Base-by-base conservation (phyloP, 1,140 invertebrate genomes). In the Drosophila bifasciata region DNA sequence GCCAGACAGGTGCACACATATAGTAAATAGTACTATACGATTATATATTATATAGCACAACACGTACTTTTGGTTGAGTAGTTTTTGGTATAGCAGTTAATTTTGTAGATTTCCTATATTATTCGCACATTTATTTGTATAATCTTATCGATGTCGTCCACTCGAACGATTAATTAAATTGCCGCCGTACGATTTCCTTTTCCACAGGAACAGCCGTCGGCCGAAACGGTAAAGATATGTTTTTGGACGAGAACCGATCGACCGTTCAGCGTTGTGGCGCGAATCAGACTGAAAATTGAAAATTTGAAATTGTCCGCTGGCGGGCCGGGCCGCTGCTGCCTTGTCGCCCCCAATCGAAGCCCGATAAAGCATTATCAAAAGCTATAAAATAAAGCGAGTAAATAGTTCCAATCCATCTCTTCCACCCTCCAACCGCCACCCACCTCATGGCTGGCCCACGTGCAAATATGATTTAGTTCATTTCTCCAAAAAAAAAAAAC, bases 301-400 rank as follows among this genome's bases (percentile, higher is more conserved):
- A 59, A 66, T 39, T 74, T 43, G 17, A 59, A 68, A 68, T 55
- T 58, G 23, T 59, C 49, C 28, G 21, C n/a, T 50, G 28, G 48
- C 48, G 36, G 36, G 57, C 48, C 19, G n/a, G 39, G 39, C 60
- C 59, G 58, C 66, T 23, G 43, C 53, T 15, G 21, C 39, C 15
- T 0, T 17, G 36, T 15, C 19, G 64, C n/a, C 11, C 41, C 41
- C 41, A 79, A 83, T 66, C 77, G 79, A 62, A 67, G 72, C 53
- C 62, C 62, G 77, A 85, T 85, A 85, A 85, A 60, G 63, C 63
- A 60, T 76, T 81, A 76, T 76, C 72, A 3, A 80, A 57, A 59
- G 28, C 43, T 36, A 36, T 36, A 36, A 36, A 36, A 73, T 80
- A 71, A 72, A 57, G 36, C 46, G 16, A 15, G 39, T 36, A 48